Percentiles rank a stretch among this genome's conserved stretches.
Evolutionary conservation across 2,888 invertebrate species (phyloP).

Genomic region (Stegophylla sp.): DNA sequence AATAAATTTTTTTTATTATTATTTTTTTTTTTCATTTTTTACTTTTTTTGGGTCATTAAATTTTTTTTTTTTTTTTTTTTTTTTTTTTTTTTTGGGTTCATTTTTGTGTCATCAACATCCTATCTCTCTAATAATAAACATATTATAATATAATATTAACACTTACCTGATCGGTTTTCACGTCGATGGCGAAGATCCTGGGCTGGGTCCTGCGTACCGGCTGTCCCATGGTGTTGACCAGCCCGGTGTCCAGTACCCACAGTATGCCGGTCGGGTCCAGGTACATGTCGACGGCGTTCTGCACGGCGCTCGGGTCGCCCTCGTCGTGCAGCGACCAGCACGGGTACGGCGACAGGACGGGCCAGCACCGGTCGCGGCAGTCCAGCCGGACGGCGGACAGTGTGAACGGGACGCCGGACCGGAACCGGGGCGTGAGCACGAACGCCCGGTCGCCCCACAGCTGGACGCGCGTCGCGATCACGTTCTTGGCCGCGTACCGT

Average conservation of each 20-base stretch:
- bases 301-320: constrained; percentile 72
- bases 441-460: constrained; percentile 70
- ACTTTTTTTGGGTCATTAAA: no score
- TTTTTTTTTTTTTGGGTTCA: no score
- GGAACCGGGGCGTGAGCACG: constrained; percentile 69
- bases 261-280: constrained; percentile 70
- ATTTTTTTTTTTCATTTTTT: no score
- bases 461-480: constrained; percentile 71
- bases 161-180: constrained; percentile 68
- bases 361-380: constrained; percentile 67
- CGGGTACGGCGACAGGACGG: constrained; percentile 68
- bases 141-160: no score
- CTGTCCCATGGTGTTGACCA: constrained; percentile 70
- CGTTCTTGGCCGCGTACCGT: constrained; percentile 70
- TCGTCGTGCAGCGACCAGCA: constrained; percentile 73
- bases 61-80: no score
- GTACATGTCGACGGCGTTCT: constrained; percentile 75
- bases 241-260: constrained; percentile 71
- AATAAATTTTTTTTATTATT: no score
- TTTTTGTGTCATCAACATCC: no score
- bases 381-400: constrained; percentile 69
- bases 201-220: constrained; percentile 70
- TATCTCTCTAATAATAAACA: no score
- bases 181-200: constrained; percentile 70
- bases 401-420: constrained; percentile 72